Conservation (phyloP, 1,140 invertebrate genomes). For the Drosophila albomicans region DNA sequence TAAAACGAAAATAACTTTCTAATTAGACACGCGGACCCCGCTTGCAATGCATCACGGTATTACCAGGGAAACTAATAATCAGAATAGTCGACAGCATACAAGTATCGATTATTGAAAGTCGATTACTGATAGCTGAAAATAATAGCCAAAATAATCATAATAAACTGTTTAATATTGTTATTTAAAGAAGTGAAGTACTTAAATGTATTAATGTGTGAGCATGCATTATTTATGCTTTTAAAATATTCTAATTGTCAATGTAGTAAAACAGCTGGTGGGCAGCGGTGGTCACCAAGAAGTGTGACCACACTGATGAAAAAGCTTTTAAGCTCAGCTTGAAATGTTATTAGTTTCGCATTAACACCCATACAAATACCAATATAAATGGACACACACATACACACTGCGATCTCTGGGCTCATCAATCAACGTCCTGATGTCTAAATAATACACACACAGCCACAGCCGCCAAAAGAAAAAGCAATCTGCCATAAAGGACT, state of each 20-base stretch:
- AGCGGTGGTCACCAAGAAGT: constrained; percentile 7
- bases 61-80: too few species aligned
- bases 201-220: too few species aligned
- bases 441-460: constrained; percentile 68
- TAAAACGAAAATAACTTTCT: too few species aligned
- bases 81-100: too few species aligned
- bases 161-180: too few species aligned
- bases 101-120: too few species aligned
- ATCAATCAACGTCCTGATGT: constrained; percentile 80
- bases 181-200: too few species aligned
- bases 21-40: too few species aligned
- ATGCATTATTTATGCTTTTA: neutral
- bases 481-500: constrained; percentile 70
- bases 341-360: constrained; percentile 66
- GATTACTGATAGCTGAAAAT: too few species aligned
- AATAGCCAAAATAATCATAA: too few species aligned
- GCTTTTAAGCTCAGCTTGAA: constrained; percentile 42
- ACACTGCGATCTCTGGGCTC: constrained; percentile 24
- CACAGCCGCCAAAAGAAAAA: constrained; percentile 23
- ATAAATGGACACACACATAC: neutral
- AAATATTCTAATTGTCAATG: neutral
- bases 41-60: too few species aligned
- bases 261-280: neutral
- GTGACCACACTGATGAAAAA: constrained; percentile 11
- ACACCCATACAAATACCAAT: constrained; percentile 39